Conservation (phyloP, 2,113 vertebrate species). For the Onychostoma macrolepis region DNA sequence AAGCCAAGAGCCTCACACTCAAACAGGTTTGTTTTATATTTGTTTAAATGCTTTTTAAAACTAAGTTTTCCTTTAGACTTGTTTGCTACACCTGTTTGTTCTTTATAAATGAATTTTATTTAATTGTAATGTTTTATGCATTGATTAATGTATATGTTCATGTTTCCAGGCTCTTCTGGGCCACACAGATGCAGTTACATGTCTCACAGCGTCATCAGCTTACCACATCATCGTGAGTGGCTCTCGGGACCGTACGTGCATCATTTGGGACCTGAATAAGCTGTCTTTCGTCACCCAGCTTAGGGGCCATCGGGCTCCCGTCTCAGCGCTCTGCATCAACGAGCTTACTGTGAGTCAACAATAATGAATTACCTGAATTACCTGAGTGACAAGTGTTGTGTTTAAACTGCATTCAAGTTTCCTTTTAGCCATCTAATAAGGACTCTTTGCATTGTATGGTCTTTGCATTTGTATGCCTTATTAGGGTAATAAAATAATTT, state of each 20-base stretch:
- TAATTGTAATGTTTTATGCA: not conserved
- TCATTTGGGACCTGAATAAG: slow-evolving; percentile 98
- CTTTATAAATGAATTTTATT: not conserved
- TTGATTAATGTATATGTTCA: not conserved
- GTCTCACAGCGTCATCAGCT: slow-evolving; percentile 88
- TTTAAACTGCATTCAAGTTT: not conserved
- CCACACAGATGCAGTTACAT: slow-evolving; percentile 94
- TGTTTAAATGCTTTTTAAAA: not conserved
- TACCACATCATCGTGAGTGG: slow-evolving; percentile 97
- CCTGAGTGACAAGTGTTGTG: not conserved
- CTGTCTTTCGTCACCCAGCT: slow-evolving; percentile 95
- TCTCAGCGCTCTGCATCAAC: slow-evolving; percentile 97
- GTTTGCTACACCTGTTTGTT: not conserved
- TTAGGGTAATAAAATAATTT: not conserved
- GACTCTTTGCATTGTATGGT: not conserved
- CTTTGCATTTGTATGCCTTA: not conserved
- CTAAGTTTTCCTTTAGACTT: not conserved
- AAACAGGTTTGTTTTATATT: slow-evolving; percentile 84
- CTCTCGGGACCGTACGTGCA: slow-evolving; percentile 95
- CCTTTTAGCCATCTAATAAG: not conserved
- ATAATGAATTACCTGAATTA: not conserved
- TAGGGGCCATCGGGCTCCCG: slow-evolving; percentile 90
- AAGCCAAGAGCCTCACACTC: slow-evolving; percentile 86
- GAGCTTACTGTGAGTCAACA: slow-evolving; percentile 87
- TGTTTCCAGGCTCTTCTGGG: slow-evolving; percentile 88